Conservation (phyloP, 2,797 vertebrate species). For the Hippoglossus hippoglossus region DNA sequence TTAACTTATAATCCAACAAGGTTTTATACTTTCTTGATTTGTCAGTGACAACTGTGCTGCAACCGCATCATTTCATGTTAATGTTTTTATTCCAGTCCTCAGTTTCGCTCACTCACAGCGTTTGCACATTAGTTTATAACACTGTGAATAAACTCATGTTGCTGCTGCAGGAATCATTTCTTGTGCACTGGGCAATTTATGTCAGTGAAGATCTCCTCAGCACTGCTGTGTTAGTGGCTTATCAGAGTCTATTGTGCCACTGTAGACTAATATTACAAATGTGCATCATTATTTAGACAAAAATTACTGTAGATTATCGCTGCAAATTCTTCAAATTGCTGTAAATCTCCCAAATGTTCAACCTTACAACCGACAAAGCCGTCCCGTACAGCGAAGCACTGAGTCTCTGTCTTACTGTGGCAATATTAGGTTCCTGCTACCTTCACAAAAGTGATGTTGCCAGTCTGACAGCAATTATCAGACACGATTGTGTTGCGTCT, state of each 20-base stretch:
- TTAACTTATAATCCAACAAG: no score
- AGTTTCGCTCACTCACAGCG: no score
- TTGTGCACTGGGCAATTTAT: neutral
- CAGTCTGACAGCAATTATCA: conserved; percentile 71
- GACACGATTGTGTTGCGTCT: conserved; percentile 57
- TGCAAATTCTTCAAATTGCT: neutral
- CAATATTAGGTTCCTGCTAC: conserved; percentile 31
- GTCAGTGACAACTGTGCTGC: no score
- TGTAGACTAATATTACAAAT: neutral
- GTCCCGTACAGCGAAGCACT: neutral
- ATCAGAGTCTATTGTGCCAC: no score
- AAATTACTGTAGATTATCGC: conserved; percentile 2
- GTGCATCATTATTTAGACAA: neutral
- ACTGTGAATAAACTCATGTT: neutral
- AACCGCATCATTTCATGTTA: no score
- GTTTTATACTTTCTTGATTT: no score
- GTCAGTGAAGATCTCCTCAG: no score
- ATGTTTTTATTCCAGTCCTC: no score
- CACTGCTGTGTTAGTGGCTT: no score
- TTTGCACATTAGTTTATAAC: no score
- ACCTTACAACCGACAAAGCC: neutral
- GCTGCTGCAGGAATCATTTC: neutral
- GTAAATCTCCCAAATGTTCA: neutral
- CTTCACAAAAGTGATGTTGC: conserved; percentile 44
- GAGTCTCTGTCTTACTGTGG: neutral